phyloP scores from a whole-genome alignment of 2,888 invertebrate genomes.

The Camponotus fellah region DNA sequence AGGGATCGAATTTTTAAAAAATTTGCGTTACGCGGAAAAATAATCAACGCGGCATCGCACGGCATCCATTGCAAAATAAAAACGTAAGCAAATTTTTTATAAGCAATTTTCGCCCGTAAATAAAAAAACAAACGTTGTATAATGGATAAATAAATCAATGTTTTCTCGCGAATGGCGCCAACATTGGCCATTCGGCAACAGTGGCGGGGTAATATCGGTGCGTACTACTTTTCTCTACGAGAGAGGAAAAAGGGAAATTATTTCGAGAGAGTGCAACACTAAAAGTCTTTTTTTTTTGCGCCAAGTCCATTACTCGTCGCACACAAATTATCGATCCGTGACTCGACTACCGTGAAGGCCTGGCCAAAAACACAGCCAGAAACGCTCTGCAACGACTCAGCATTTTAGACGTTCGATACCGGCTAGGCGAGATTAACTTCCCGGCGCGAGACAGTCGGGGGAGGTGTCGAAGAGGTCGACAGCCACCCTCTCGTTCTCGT shows the following conservation, averaged over 20 bases:
- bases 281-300: conserved; percentile 14
- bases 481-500: background rate
- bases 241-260: background rate
- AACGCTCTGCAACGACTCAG: background rate
- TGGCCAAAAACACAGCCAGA: background rate
- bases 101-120: conserved; percentile 14
- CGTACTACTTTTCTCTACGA: background rate
- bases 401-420: background rate
- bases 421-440: conserved; percentile 16
- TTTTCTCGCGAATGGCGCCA: background rate
- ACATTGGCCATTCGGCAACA: background rate
- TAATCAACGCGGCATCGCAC: background rate
- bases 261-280: conserved; percentile 14
- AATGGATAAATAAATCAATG: conserved; percentile 40
- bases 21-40: background rate
- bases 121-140: conserved; percentile 16
- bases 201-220: background rate
- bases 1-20: conserved; percentile 2
- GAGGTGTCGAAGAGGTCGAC: conserved; percentile 16
- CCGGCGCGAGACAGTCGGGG: background rate
- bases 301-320: conserved; percentile 37
- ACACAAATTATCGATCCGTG: conserved; percentile 35
- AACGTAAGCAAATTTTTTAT: conserved; percentile 27
- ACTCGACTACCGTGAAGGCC: background rate
- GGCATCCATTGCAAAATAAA: background rate